phyloP scores from a whole-genome alignment of 2,113 vertebrate genomes.

The Thermophis baileyi region DNA sequence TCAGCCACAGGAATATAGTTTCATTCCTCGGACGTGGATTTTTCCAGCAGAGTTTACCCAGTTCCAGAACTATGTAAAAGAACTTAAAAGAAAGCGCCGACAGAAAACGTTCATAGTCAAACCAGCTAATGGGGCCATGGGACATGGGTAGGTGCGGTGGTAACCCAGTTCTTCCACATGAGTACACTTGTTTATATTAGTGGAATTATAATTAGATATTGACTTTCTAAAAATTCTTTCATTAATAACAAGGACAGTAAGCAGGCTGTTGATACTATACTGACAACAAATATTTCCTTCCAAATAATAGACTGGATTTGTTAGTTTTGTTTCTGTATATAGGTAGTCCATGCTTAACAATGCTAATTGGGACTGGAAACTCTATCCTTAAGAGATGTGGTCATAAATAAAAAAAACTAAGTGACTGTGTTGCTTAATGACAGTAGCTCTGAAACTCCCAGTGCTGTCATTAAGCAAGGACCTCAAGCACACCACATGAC shows the following conservation, averaged over 20 bases:
- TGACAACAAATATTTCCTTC: neutral
- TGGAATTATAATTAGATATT: neutral
- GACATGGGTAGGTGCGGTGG: slow-evolving; percentile 86
- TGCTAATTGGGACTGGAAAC: neutral
- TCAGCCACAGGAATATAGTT: slow-evolving; percentile 93
- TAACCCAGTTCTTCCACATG: neutral
- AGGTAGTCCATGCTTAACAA: neutral
- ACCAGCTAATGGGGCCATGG: slow-evolving; percentile 98
- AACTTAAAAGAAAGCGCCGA: slow-evolving; percentile 90
- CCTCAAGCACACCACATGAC: neutral
- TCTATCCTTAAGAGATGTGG: neutral
- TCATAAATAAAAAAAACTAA: neutral
- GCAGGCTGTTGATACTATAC: neutral
- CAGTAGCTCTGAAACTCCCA: neutral
- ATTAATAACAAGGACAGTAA: neutral
- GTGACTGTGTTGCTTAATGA: neutral
- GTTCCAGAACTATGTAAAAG: slow-evolving; percentile 97
- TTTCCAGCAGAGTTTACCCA: slow-evolving; percentile 96
- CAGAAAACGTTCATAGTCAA: slow-evolving; percentile 98
- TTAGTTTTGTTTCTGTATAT: neutral
- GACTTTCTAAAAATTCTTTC: neutral
- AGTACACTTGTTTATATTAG: neutral
- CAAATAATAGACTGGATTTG: neutral
- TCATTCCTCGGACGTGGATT: slow-evolving; percentile 96
- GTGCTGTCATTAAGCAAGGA: neutral